Conservation (phyloP, 2,113 vertebrate species). For the Tupaia chinensis region DNA sequence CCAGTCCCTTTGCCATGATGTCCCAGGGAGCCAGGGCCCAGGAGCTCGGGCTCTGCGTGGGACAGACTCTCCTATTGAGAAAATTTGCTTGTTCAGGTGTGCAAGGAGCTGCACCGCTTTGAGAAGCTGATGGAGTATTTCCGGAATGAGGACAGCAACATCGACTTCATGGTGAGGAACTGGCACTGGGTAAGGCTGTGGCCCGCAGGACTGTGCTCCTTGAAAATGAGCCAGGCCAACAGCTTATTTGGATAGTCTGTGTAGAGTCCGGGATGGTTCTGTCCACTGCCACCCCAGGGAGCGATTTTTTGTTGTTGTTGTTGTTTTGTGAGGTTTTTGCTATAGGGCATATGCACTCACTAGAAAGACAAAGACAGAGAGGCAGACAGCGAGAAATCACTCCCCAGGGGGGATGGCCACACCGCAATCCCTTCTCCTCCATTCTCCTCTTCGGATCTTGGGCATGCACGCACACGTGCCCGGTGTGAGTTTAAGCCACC, state of each 20-base stretch:
- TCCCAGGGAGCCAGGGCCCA: conserved; percentile 6
- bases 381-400: no score
- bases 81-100: conserved; percentile 89
- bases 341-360: no score
- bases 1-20: background rate
- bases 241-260: background rate
- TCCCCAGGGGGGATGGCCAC: no score
- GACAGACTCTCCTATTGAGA: background rate
- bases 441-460: no score
- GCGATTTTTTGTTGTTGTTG: no score
- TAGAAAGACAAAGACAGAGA: no score
- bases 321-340: no score
- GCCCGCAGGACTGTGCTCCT: background rate
- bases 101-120: conserved; percentile 97
- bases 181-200: background rate
- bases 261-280: background rate
- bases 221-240: background rate
- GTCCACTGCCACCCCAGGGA: background rate
- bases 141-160: conserved; percentile 97
- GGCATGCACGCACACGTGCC: no score
- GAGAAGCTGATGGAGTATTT: conserved; percentile 99
- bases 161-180: conserved; percentile 96
- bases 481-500: no score
- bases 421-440: no score
- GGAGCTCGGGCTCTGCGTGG: background rate